These are phyloP conservation scores for Okamejei kenojei DNA, from an alignment of 2,797 vertebrate species.

Conservation along the genomic window DNA sequence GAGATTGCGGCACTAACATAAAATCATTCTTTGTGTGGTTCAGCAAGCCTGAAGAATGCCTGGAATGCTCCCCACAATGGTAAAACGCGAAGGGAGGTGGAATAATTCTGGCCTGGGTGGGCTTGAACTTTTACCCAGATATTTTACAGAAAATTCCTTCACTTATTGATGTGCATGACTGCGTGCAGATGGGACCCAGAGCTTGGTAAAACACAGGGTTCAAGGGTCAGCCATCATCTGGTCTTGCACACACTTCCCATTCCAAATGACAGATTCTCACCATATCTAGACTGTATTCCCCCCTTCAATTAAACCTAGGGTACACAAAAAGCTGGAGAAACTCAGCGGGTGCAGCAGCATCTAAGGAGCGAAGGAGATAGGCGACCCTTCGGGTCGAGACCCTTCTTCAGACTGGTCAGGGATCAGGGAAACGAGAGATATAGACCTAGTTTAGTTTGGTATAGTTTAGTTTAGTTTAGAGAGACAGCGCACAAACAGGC, in stretches of 20 bases:
- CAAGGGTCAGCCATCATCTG: not conserved
- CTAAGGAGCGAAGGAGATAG: too few relatives aligned
- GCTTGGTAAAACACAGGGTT: not conserved
- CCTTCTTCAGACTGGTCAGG: too few relatives aligned
- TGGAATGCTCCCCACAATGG: not conserved
- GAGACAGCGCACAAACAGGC: too few relatives aligned
- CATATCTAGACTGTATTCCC: not conserved
- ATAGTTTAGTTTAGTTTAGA: too few relatives aligned
- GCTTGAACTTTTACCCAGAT: slow-evolving; percentile 23
- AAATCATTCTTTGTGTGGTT: not conserved
- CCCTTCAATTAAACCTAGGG: not conserved
- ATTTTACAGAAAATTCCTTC: slow-evolving; percentile 26
- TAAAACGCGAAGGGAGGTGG: not conserved
- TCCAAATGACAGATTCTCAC: not conserved
- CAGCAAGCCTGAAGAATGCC: slow-evolving; percentile 4
- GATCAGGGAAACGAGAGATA: too few relatives aligned
- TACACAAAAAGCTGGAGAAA: too few relatives aligned
- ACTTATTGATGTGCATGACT: not conserved
- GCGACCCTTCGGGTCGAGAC: too few relatives aligned
- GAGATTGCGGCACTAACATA: not conserved
- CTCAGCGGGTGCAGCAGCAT: too few relatives aligned
- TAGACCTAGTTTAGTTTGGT: too few relatives aligned
- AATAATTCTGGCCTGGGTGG: not conserved
- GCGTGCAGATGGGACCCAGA: not conserved
- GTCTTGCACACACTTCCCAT: not conserved